These are phyloP conservation scores for Spermophilus dauricus DNA, from an alignment of 2,113 vertebrate species.

Conservation along the genomic window DNA sequence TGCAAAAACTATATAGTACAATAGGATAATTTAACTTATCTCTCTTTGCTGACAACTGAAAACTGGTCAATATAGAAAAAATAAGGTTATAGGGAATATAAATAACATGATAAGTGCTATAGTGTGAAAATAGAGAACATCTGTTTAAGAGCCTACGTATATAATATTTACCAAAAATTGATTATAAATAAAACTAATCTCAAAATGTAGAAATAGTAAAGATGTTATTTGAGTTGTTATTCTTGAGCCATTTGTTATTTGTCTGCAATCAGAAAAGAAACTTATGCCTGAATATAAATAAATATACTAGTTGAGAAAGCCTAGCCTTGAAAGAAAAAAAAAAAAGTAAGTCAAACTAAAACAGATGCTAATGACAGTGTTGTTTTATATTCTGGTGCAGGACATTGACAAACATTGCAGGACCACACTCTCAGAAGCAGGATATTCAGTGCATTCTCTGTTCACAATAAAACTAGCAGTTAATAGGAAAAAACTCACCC, in stretches of 20 bases:
- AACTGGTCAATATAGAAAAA: slow-evolving; percentile 31
- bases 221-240: neutral
- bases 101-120: neutral
- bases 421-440: neutral
- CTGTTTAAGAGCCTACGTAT: slow-evolving; percentile 20
- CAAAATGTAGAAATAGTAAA: neutral
- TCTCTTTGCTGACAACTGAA: neutral
- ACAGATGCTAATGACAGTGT: neutral
- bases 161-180: slow-evolving; percentile 15
- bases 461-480: slow-evolving; percentile 32
- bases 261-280: neutral
- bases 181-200: slow-evolving; percentile 21
- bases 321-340: neutral
- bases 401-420: neutral
- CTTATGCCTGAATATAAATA: neutral
- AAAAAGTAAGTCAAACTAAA: neutral
- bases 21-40: slow-evolving; percentile 42
- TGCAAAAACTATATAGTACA: neutral
- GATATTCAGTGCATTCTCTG: neutral
- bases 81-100: slow-evolving; percentile 17
- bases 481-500: slow-evolving; percentile 35
- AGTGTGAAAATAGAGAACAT: neutral
- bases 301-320: neutral
- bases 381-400: neutral
- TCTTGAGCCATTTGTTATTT: slow-evolving; percentile 10